Conservation (phyloP, 1,140 invertebrate species). For the Procambarus virginalis region DNA sequence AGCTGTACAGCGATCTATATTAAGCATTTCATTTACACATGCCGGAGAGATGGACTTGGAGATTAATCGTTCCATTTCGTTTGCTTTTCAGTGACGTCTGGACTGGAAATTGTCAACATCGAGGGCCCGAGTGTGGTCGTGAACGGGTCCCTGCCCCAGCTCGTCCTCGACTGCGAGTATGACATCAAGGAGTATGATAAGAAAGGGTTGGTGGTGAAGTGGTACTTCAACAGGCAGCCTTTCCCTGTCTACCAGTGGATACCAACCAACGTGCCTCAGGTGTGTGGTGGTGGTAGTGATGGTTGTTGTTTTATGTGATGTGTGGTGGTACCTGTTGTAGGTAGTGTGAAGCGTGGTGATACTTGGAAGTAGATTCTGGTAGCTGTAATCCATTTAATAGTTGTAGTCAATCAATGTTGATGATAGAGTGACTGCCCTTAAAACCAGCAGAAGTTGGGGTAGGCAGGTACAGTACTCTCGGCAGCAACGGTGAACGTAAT, state of each 20-base stretch:
- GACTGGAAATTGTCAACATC: slow-evolving; percentile 69
- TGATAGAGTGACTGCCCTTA: too few relatives aligned
- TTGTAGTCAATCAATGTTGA: too few relatives aligned
- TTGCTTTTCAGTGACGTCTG: slow-evolving; percentile 34
- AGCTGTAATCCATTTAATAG: neutral
- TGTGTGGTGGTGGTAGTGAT: neutral
- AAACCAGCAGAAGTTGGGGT: too few relatives aligned
- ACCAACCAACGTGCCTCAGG: slow-evolving; percentile 65
- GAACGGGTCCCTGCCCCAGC: slow-evolving; percentile 71
- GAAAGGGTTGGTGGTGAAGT: slow-evolving; percentile 70
- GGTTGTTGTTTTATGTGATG: neutral
- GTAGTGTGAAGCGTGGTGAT: neutral
- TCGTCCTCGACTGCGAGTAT: slow-evolving; percentile 73
- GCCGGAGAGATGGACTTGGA: too few relatives aligned
- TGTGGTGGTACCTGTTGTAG: neutral
- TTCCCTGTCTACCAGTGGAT: slow-evolving; percentile 73
- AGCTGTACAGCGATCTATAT: too few relatives aligned
- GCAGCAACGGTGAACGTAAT: too few relatives aligned
- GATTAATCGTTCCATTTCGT: too few relatives aligned
- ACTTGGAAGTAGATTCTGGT: neutral
- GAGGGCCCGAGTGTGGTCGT: slow-evolving; percentile 71
- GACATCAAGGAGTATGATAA: slow-evolving; percentile 50
- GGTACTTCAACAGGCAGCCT: slow-evolving; percentile 71
- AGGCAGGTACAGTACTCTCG: too few relatives aligned
- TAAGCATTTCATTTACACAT: too few relatives aligned